Conservation (phyloP, 2,113 vertebrate genomes). For the Xenotilapia caudafasciata region DNA sequence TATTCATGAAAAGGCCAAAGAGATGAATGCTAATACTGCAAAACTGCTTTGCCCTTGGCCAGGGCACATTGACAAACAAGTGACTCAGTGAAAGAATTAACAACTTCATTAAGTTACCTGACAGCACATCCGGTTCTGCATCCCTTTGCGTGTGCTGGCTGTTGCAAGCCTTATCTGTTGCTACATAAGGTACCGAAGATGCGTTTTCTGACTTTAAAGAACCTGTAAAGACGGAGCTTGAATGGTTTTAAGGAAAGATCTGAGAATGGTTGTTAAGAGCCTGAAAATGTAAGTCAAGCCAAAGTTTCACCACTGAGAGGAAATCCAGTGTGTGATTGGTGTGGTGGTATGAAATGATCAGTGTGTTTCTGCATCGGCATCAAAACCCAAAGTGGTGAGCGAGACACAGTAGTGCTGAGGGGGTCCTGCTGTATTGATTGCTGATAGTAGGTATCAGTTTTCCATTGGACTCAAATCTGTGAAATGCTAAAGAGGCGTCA, state of each 20-base stretch:
- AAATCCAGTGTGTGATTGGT: constrained; percentile 12
- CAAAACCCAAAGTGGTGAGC: not conserved
- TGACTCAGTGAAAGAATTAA: constrained; percentile 58
- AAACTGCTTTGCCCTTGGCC: constrained; percentile 56
- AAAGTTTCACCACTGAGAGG: constrained; percentile 3
- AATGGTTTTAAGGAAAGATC: not conserved
- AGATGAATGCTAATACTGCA: constrained; percentile 56
- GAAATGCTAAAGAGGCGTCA: constrained; percentile 66
- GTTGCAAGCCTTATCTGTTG: not conserved
- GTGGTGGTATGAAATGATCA: constrained; percentile 22
- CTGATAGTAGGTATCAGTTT: not conserved
- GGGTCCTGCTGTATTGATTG: constrained; percentile 34
- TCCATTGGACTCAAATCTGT: constrained; percentile 50
- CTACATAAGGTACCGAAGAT: too few species aligned
- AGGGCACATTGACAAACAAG: constrained; percentile 57
- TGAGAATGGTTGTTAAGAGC: not conserved
- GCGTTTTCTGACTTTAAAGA: not conserved
- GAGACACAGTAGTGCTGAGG: constrained; percentile 12
- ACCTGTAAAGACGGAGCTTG: not conserved
- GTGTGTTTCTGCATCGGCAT: constrained; percentile 20
- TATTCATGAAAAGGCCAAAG: constrained; percentile 62
- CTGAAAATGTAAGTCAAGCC: not conserved
- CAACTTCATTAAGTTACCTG: constrained; percentile 65
- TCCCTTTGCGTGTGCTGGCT: not conserved
- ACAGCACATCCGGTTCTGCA: constrained; percentile 12